Evolutionary conservation across 2,797 vertebrate genomes (phyloP).

Genomic region (Gambelia wislizenii): DNA sequence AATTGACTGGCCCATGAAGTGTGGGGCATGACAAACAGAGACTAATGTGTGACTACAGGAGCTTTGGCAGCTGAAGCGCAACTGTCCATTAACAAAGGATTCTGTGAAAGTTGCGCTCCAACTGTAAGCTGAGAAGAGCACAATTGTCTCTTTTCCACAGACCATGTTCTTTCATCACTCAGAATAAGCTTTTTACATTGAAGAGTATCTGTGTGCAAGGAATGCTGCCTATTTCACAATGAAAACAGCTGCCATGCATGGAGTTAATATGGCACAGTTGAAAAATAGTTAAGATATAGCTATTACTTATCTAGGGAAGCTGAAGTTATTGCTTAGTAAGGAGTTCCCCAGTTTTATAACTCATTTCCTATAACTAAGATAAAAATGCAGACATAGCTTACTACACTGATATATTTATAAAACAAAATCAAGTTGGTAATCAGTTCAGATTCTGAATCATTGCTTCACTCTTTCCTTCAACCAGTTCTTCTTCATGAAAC

Average conservation of each 20-base stretch:
- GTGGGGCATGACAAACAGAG: neutral
- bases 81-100: constrained; percentile 26
- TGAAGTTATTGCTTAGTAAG: neutral
- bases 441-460: neutral
- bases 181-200: constrained; percentile 17
- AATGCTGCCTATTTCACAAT: constrained; percentile 7
- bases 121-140: constrained; percentile 6
- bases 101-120: neutral
- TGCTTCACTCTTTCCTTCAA: neutral
- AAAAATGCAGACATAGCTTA: neutral
- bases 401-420: neutral
- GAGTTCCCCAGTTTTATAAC: neutral
- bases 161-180: neutral
- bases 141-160: constrained; percentile 3
- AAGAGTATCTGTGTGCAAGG: neutral
- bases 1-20: neutral
- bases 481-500: neutral
- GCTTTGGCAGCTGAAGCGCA: constrained; percentile 1
- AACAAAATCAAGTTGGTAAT: neutral
- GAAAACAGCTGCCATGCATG: neutral
- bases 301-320: neutral
- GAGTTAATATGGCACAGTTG: neutral
- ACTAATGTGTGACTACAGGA: neutral
- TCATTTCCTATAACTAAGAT: neutral
- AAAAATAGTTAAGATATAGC: neutral